Percentiles rank a stretch among this genome's conserved stretches.
These are phyloP conservation scores for Fragum whitleyi DNA, from an alignment of 2,888 invertebrate genomes.

Conservation along the genomic window DNA sequence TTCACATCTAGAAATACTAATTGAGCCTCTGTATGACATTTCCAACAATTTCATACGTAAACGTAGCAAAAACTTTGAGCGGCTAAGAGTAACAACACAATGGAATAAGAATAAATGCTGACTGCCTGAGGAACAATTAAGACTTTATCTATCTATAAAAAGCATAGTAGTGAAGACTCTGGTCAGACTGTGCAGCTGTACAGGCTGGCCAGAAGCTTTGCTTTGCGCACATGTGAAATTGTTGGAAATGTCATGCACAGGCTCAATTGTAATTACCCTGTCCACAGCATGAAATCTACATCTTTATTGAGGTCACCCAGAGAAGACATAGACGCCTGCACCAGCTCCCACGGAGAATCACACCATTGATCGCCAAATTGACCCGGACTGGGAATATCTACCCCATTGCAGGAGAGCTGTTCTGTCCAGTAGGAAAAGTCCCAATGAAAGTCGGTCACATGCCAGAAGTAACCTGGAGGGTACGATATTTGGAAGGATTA, in stretches of 20 bases:
- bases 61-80: background rate
- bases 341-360: conserved; percentile 94
- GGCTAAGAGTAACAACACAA: background rate
- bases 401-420: conserved; percentile 55
- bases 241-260: no score
- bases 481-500: no score
- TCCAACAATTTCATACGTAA: no score
- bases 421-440: conserved; percentile 72
- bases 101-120: no score
- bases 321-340: conserved; percentile 93
- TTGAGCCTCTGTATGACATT: no score
- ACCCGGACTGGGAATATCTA: conserved; percentile 81
- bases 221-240: no score
- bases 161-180: no score
- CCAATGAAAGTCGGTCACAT: conserved; percentile 76
- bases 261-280: no score
- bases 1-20: no score
- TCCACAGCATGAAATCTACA: conserved; percentile 97
- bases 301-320: conserved; percentile 94
- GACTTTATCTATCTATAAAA: no score
- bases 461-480: conserved; percentile 75
- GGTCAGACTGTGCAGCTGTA: no score
- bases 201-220: background rate
- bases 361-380: conserved; percentile 92
- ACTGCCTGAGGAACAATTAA: no score